Evolutionary conservation across 2,113 vertebrate species (phyloP).

Genomic region (Oceanodroma tethys): DNA sequence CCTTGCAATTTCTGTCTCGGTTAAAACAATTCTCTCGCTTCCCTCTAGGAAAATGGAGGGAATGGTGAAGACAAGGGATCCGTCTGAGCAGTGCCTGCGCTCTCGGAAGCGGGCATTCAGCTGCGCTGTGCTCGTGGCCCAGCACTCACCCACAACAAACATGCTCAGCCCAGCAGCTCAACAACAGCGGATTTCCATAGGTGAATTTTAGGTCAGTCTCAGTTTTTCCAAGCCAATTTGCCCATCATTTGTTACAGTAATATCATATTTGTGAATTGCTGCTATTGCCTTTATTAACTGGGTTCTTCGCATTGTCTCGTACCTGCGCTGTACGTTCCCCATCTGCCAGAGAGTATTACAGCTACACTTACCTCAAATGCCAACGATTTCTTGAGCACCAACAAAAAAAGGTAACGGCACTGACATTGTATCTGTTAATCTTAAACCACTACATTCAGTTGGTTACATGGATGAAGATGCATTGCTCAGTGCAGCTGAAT

Average conservation of each 20-base stretch:
- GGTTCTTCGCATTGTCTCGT: background rate
- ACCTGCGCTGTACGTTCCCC: background rate
- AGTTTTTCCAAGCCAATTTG: background rate
- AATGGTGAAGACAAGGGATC: background rate
- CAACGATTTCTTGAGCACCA: background rate
- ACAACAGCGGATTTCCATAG: background rate
- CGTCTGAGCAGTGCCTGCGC: background rate
- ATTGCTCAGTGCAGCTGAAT: background rate
- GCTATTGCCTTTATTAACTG: background rate
- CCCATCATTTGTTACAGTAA: background rate
- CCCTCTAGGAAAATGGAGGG: background rate
- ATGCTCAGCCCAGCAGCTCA: background rate
- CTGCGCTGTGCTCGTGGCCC: background rate
- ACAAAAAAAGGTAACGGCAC: background rate
- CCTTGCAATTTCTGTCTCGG: background rate
- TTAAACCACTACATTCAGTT: background rate
- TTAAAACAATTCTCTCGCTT: background rate
- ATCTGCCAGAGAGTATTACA: background rate
- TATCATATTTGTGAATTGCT: background rate
- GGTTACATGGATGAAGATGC: background rate
- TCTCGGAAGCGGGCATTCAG: background rate
- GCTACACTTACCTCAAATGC: background rate
- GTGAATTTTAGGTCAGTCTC: background rate
- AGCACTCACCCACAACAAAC: background rate
- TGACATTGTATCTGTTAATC: background rate